phyloP scores from a whole-genome alignment of 2,797 vertebrate genomes.

The Prunella strophiata region DNA sequence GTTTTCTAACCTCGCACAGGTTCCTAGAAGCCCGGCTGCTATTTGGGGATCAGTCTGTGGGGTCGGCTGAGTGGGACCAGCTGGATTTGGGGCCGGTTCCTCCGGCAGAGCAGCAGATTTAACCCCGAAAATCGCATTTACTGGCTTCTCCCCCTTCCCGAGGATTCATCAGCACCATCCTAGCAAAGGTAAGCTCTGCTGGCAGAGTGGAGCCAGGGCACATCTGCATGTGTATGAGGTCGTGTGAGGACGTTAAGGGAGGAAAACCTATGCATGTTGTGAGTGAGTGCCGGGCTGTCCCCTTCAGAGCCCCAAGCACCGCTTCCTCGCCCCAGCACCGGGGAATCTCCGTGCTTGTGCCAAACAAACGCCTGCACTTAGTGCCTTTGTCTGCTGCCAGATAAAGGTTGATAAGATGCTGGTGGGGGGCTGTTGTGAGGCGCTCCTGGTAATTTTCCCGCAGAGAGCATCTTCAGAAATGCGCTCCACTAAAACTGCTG shows the following conservation, averaged over 20 bases:
- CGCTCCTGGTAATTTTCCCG: neutral
- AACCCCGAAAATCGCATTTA: rapidly evolving
- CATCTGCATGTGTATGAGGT: neutral
- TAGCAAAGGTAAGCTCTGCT: neutral
- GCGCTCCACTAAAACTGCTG: neutral
- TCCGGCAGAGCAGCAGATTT: neutral
- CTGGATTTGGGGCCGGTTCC: neutral
- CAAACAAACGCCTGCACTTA: neutral
- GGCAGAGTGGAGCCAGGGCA: rapidly evolving
- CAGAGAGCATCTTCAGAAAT: neutral
- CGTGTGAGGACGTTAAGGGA: neutral
- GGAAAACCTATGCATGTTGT: neutral
- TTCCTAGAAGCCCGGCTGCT: neutral
- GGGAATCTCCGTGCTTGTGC: neutral
- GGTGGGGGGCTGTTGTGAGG: neutral
- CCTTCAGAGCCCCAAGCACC: neutral
- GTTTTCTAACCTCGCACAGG: neutral
- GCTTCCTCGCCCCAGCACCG: neutral
- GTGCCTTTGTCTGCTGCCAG: conserved; percentile 27
- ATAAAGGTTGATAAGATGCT: neutral
- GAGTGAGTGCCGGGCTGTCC: neutral
- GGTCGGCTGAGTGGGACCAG: neutral
- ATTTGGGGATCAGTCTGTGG: neutral
- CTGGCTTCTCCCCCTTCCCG: rapidly evolving
- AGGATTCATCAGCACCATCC: rapidly evolving